Conservation (phyloP, 2,113 vertebrate species). For the Paramormyrops kingsleyae region DNA sequence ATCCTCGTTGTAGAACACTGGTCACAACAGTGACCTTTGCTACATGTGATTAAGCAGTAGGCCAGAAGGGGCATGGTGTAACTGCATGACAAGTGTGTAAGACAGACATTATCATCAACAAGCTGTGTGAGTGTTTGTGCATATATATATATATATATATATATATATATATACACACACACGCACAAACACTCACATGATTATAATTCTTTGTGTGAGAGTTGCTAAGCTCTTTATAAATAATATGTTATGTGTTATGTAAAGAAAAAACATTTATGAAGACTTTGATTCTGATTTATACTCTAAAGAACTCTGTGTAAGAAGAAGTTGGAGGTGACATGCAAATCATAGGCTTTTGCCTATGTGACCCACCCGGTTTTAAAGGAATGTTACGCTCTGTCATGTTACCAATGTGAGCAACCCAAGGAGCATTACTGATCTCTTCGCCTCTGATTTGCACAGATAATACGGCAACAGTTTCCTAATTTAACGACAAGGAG, state of each 20-base stretch:
- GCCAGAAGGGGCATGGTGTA: neutral
- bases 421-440: neutral
- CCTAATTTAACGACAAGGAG: conserved; percentile 91
- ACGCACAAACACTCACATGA: too few relatives aligned
- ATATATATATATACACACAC: too few relatives aligned
- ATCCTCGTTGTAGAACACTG: neutral
- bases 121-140: neutral
- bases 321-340: neutral
- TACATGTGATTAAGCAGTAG: neutral
- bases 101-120: neutral
- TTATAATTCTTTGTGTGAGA: neutral
- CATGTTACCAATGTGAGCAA: neutral
- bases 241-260: neutral
- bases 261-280: neutral
- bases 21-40: neutral
- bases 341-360: conserved; percentile 29
- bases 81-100: neutral
- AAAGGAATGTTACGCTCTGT: neutral
- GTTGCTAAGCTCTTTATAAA: neutral
- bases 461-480: conserved; percentile 98
- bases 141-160: neutral
- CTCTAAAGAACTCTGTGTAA: neutral
- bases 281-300: neutral
- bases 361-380: conserved; percentile 20
- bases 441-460: conserved; percentile 14